Evolutionary conservation across 2,888 invertebrate species (phyloP), one percentile per base, ranked within the genome.

Genomic region (Cheilosia scutellata): DNA sequence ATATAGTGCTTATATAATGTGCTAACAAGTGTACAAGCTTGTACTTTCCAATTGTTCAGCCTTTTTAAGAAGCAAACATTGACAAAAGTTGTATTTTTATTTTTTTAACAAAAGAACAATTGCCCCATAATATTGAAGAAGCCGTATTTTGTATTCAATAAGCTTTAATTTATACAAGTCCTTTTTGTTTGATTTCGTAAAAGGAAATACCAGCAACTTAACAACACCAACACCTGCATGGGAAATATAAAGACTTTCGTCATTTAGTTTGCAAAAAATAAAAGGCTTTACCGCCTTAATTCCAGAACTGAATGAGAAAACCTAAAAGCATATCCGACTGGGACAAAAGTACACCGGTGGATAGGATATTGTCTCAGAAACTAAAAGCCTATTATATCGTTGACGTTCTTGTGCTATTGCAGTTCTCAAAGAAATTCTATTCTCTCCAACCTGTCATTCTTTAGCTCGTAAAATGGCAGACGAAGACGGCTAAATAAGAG

Each of bases 351-450:
- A 37, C 37, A n/a, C 53, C 25, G 13, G 47, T 16, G 27, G 47
- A 57, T 33, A 13, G 44, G 16, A 60, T 76, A 68, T 76, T 70
- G 70, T 70, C 55, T 62, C 27, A 40, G 44, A 77, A 70, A 33
- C 62, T 62, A 58, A 82, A 72, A 78, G 62, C 55, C 72, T 72
- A 63, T 62, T 72, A 78, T 83, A 37, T 42, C 55, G 57, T 49
- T 65, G 40, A 55, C 31, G 53, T 60, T 20, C 63, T 16, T 53
- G 40, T 63, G 40, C 70, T 77, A 20, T 25, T 51, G 57, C 63
- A 68, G 49, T 58, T 70, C 42, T 40, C 71, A 71, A 65, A 65
- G 31, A 47, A 71, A 63, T 65, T 62, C 47, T 27, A 33, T 63
- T 75, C 75, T 68, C 53, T 42, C 9, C 31, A 31, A 53, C 20